Evolutionary conservation across 2,888 invertebrate genomes (phyloP).

Genomic region (Pristionchus entomophagus): DNA sequence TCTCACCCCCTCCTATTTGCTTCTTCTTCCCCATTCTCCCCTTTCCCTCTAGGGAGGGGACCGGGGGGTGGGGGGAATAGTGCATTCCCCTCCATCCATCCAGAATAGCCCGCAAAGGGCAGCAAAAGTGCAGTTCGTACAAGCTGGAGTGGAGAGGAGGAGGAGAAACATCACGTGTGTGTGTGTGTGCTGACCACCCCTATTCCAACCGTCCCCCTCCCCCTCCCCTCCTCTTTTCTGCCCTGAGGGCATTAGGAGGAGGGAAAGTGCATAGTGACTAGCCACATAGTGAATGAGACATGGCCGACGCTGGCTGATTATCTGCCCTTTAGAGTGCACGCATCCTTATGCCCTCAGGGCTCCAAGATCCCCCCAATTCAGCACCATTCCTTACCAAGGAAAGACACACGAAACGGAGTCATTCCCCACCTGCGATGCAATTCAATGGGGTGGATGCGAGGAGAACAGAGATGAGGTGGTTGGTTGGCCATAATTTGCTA

Average conservation of each 20-base stretch:
- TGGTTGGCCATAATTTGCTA: not conserved
- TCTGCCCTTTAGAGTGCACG: not conserved
- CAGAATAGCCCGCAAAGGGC: slow-evolving; percentile 36
- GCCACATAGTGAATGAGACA: not conserved
- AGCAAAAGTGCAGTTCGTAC: slow-evolving; percentile 2
- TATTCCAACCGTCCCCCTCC: not conserved
- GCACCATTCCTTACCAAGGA: too few relatives aligned
- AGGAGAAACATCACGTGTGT: not conserved
- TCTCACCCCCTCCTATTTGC: not conserved
- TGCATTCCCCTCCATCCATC: slow-evolving; percentile 16
- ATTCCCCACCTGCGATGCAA: not conserved
- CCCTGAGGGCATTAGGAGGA: slow-evolving; percentile 1
- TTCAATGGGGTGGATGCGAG: not conserved
- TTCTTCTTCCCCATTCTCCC: not conserved
- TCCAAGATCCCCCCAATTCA: too few relatives aligned
- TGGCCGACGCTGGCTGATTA: too few relatives aligned
- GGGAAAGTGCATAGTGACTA: not conserved
- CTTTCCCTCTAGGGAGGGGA: slow-evolving; percentile 16
- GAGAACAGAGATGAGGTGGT: too few relatives aligned
- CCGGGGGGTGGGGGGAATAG: not conserved
- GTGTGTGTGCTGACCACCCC: not conserved
- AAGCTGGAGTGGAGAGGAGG: not conserved
- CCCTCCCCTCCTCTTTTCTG: not conserved
- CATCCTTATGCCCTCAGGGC: too few relatives aligned
- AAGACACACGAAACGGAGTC: not conserved